A percentile compares a stretch with the other conserved stretches of the same genome.
Evolutionary conservation across 1,140 invertebrate species (phyloP).

Genomic region (Octopus bimaculoides): DNA sequence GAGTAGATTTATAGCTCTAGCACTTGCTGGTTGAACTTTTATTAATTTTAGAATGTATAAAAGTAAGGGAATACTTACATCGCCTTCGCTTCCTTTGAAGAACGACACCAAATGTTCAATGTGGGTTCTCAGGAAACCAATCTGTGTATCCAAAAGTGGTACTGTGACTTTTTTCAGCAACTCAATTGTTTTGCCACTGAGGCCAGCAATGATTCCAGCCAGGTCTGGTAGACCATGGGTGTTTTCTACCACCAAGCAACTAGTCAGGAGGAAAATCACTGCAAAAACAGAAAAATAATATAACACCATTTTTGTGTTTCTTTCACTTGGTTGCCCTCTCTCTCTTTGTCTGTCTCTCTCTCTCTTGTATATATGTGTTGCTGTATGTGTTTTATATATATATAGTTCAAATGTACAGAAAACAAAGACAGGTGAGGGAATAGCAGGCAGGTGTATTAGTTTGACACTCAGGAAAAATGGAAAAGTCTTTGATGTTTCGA

Average conservation of each 20-base stretch:
- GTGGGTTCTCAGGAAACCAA: not conserved
- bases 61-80: not conserved
- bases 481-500: no score
- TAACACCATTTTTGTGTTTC: not conserved
- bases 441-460: no score
- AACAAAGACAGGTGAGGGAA: no score
- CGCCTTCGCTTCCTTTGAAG: not conserved
- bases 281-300: not conserved
- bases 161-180: not conserved
- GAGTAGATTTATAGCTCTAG: no score
- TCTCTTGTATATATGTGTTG: no score
- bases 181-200: not conserved
- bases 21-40: no score
- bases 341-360: no score
- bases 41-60: no score
- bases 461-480: no score
- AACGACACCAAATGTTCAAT: not conserved
- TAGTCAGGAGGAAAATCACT: not conserved
- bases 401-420: no score
- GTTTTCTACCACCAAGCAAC: not conserved
- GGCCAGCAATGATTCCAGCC: not conserved
- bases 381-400: no score
- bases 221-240: not conserved
- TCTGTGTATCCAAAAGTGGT: not conserved
- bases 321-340: no score